Percentiles rank a stretch among this genome's conserved stretches.
phyloP scores from a whole-genome alignment of 2,797 vertebrate species.

The Sarcophilus harrisii region DNA sequence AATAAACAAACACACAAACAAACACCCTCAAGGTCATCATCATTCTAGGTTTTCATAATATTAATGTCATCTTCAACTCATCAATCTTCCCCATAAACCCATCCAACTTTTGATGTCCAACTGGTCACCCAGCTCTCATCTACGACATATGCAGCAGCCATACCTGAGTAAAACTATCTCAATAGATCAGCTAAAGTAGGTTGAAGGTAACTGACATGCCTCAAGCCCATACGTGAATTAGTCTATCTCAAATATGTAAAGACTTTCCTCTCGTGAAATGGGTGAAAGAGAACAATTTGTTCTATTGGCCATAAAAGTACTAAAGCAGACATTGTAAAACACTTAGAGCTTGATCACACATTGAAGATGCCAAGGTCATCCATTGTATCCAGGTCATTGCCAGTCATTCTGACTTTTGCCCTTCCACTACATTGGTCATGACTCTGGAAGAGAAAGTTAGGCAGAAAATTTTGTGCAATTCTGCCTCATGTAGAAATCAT shows the following conservation, averaged over 20 bases:
- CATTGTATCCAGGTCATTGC: not conserved
- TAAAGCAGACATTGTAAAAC: not conserved
- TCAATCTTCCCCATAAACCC: not conserved
- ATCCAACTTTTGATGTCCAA: not conserved
- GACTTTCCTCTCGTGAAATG: too few species aligned
- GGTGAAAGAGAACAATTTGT: not conserved
- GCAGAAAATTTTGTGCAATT: not conserved
- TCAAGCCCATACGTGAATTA: not conserved
- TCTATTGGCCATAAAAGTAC: not conserved
- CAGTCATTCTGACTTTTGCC: not conserved
- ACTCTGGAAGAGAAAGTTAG: not conserved
- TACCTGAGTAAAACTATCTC: not conserved
- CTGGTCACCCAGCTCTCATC: not conserved
- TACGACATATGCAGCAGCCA: not conserved
- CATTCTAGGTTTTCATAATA: not conserved
- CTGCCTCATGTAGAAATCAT: not conserved
- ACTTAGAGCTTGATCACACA: not conserved
- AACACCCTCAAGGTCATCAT: not conserved
- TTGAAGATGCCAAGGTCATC: not conserved
- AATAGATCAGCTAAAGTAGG: not conserved
- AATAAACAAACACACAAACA: not conserved
- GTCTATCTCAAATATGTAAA: not conserved
- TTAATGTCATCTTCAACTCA: not conserved
- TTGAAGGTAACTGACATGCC: not conserved
- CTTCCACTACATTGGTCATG: not conserved